Evolutionary conservation across 1,140 invertebrate species (phyloP), one percentile per base, ranked within the genome.

Genomic region (Bombus picipes): DNA sequence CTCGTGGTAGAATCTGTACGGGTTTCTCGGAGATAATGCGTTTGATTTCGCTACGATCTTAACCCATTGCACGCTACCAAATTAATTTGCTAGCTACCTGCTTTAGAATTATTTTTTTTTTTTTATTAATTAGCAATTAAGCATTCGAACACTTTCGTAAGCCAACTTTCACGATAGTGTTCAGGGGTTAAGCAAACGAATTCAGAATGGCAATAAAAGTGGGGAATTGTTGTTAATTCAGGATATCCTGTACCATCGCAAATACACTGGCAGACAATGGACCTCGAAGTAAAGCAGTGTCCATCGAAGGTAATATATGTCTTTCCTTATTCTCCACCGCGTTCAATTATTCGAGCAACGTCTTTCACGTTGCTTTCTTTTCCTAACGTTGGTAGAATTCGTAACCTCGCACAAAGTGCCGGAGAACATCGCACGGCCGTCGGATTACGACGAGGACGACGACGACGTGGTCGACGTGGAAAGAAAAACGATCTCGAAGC

Each of bases 381-480:
- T 41, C 25, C 8, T 41, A 2, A 12, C 57, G 22, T 53, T 47
- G 37, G 8, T 66, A 94, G 94, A 94, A 59, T 95, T 92, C 78
- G 90, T 93, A 39, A 92, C 93, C 41, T 94, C 94, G 5, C 94
- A 94, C 83, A 94, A 94, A 91, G 87, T 94, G 37, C 93, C 93
- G 0, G 93, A 92, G 57, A 89, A 86, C 13, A 41, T 87, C n/a
- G 81, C 78, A 4, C 80, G 76, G 47, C 87, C 90, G 22, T 73
- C 77, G 43, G 90, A 88, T 22, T 91, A 90, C 22, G 81, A 78
- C n/a, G 87, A 90, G 2, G 92, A 91, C 25, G 83, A 88, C 25
- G 86, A 89, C 4, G 91, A 92, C 65, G 81, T 81, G 2, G 83
- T 86, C 10, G 91, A 92, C 34, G 90, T 90, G 12, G 93, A 92